phyloP scores from a whole-genome alignment of 2,888 invertebrate species.

The Exephanes ischioxanthus region DNA sequence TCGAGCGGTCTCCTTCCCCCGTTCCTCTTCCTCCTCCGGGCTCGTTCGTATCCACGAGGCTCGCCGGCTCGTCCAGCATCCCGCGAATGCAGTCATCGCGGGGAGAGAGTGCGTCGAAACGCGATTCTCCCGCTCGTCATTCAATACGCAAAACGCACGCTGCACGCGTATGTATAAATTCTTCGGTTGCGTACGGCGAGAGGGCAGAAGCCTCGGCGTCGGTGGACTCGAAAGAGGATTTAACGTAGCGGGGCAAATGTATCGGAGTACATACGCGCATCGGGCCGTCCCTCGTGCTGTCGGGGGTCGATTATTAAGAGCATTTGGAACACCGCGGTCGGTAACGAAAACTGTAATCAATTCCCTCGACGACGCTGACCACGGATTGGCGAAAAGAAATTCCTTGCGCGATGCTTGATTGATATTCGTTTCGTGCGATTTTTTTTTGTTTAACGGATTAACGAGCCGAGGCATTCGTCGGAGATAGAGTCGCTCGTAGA shows the following conservation, averaged over 20 bases:
- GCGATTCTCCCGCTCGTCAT: constrained; percentile 62
- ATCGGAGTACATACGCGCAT: not conserved
- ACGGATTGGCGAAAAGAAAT: no score
- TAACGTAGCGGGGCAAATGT: constrained; percentile 4
- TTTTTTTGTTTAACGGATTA: not conserved
- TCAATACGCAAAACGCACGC: constrained; percentile 58
- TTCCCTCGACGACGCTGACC: not conserved
- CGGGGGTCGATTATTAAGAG: not conserved
- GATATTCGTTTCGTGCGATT: no score
- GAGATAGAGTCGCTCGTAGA: constrained; percentile 8
- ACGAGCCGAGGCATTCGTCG: not conserved
- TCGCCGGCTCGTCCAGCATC: constrained; percentile 52
- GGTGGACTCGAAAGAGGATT: constrained; percentile 16
- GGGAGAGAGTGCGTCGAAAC: constrained; percentile 46
- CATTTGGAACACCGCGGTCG: not conserved
- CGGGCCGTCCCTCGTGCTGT: not conserved
- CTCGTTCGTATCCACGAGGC: constrained; percentile 59
- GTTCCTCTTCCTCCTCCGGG: constrained; percentile 60
- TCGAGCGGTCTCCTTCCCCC: constrained; percentile 66
- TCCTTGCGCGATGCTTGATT: no score
- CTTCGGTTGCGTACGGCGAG: not conserved
- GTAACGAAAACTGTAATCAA: not conserved
- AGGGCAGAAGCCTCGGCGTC: not conserved
- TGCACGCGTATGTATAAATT: constrained; percentile 11
- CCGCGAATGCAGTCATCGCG: constrained; percentile 14